Percentiles rank a stretch among this genome's conserved stretches.
These are phyloP conservation scores for Notolabrus celidotus DNA, from an alignment of 2,797 vertebrate species.

Conservation along the genomic window DNA sequence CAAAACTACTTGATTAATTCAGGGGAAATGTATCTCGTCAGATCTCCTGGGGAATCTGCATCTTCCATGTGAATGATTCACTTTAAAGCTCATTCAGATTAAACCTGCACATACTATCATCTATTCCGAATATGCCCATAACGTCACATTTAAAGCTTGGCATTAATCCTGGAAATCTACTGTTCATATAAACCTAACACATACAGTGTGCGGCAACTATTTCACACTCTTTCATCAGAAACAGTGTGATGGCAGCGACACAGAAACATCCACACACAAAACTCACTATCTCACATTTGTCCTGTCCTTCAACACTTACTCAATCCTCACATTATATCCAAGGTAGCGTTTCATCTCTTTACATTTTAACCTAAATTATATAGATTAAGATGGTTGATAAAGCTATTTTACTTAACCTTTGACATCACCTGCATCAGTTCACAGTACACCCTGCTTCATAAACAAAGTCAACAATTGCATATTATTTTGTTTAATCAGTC, in stretches of 20 bases:
- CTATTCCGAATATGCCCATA: constrained; percentile 10
- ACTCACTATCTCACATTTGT: background rate
- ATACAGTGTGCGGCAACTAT: background rate
- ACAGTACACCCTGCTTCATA: background rate
- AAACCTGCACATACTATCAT: constrained; percentile 5
- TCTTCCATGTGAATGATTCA: background rate
- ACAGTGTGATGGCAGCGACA: background rate
- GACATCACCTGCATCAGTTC: constrained; percentile 5
- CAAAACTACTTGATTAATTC: constrained; percentile 16
- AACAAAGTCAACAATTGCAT: background rate
- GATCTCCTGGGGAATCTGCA: background rate
- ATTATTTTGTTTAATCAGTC: constrained; percentile 5
- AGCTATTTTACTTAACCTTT: constrained; percentile 26
- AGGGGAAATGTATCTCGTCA: background rate
- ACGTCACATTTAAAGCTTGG: background rate
- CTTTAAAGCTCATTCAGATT: constrained; percentile 1
- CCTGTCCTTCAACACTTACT: too few species aligned
- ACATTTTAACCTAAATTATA: background rate
- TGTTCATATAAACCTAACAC: background rate
- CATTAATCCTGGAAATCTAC: constrained; percentile 9
- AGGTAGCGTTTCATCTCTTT: background rate
- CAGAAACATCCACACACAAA: background rate
- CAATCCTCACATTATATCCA: background rate
- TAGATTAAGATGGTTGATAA: background rate
- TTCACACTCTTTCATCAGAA: constrained; percentile 9